Base-by-base conservation (phyloP, 1,140 invertebrate genomes). In the Drosophila nigrodunni region DNA sequence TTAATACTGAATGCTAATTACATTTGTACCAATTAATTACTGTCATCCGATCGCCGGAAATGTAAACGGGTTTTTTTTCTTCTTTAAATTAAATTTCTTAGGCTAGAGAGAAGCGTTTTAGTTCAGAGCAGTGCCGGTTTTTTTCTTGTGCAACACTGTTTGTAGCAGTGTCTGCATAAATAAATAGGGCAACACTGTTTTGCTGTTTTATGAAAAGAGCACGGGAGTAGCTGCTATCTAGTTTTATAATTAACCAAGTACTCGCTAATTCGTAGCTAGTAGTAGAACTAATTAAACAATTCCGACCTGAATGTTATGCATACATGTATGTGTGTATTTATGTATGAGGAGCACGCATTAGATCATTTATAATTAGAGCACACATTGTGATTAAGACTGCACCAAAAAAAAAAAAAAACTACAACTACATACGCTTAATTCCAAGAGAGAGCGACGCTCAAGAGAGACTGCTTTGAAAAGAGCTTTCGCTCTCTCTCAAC, bases 291-390 rank as follows among this genome's bases (percentile, higher is more conserved):
- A 47, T 18, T 47, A 9, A 13, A 47, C 7, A 13, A 47, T 2
- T 8, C 15, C 18, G 44, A 47, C 44, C 44, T 43, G 7, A 15
- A 50, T 50, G 21, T 34, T 30, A 5, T 47, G 44, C 15, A 30
- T 50, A 30, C 21, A 30, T 50, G 4, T 34, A 50, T 34, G 10
- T 35, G 37, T 54, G 21, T 50, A 50, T 13, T 34, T 54, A 54
- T 54, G n/a, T 50, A 25, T 13, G 34, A 54, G 50, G 50, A 54
- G 50, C 50, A 54, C 50, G 50, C 50, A 54, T 54, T 35, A 54
- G 30, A 37, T 13, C 50, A 54, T 54, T 54, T 35, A 54, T 35
- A 15, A 35, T n/a, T 54, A 35, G 50, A 54, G 50, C 50, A 54
- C 50, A 54, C 35, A 35, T 54, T 54, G 50, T 34, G 50, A 50